Evolutionary conservation across 1,140 invertebrate species (phyloP), one percentile per base, ranked within the genome.

Genomic region (Acyrthosiphon pisum): DNA sequence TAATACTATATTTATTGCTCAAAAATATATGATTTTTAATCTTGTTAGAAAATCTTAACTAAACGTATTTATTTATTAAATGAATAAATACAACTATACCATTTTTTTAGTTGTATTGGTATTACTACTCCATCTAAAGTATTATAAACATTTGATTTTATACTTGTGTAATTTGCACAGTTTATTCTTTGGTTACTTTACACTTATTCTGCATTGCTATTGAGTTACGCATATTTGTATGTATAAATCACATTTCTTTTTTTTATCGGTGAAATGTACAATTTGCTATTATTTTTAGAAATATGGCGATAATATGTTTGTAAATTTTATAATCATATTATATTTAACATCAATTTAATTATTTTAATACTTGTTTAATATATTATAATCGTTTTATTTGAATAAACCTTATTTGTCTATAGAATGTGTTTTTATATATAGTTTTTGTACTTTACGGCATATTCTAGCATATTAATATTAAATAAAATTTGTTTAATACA

Each of bases 1-100:
- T 90, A 90, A 68, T 90, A 60, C 37, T 90, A n/a, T 50, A 26
- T 90, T 90, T 60, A 68, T 90, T 90, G 89, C 89, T 90, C 89
- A 90, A 90, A 90, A 90, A 90, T 44, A 14, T 30, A 90, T 90
- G 37, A 60, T 68, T n/a, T n/a, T n/a, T n/a, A n/a, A 90, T 6
- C 53, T 68, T 30, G 41, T 68, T 68, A 90, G 23, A n/a, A 90
- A 41, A 90, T 35, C 26, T 60, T 11, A 60, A 30, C 50, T 60
- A 30, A 41, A 44, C 37, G 22, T 44, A n/a, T 68, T 68, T 90
- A 90, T 44, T 68, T 22, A 68, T 18, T 14, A 44, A 60, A 90
- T 90, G 8, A 68, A 37, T 37, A 14, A 37, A 53, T 56, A 87
- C 6, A 18, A 46, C 35, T 20, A 23, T 88, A 50, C 18, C 3